Percentiles rank a stretch among this genome's conserved stretches.
phyloP scores from a whole-genome alignment of 2,113 vertebrate species.

The Atrichornis clamosus region DNA sequence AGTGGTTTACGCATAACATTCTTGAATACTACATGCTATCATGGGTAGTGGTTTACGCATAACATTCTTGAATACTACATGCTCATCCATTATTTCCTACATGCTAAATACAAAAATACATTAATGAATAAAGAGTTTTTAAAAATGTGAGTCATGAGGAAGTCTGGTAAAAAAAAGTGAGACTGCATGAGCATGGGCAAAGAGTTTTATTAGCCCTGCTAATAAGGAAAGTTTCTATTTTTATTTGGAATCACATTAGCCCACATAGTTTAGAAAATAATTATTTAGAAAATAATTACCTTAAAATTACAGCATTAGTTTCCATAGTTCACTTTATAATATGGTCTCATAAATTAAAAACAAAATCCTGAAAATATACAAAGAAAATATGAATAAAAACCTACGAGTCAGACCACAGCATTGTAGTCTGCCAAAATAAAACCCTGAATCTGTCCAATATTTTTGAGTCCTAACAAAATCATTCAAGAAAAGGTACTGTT shows the following conservation, averaged over 20 bases:
- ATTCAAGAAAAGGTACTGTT: not conserved
- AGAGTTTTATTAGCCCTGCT: not conserved
- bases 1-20: constrained; percentile 7
- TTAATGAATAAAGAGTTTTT: not conserved
- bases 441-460: not conserved
- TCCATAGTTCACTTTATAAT: not conserved
- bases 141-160: not conserved
- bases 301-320: not conserved
- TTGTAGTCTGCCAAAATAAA: not conserved
- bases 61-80: constrained; percentile 12
- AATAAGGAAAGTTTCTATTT: not conserved
- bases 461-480: not conserved
- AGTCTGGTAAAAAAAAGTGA: not conserved
- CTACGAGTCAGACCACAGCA: not conserved
- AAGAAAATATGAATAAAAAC: not conserved
- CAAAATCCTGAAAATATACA: not conserved
- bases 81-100: constrained; percentile 13
- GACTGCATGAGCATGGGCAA: not conserved
- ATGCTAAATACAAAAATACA: not conserved
- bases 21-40: constrained; percentile 19
- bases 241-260: not conserved
- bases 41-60: not conserved
- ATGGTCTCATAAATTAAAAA: not conserved
- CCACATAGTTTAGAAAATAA: not conserved
- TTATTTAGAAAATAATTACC: not conserved